A percentile compares a stretch with the other conserved stretches of the same genome.
phyloP scores from a whole-genome alignment of 2,888 invertebrate genomes.

The Automeris io region DNA sequence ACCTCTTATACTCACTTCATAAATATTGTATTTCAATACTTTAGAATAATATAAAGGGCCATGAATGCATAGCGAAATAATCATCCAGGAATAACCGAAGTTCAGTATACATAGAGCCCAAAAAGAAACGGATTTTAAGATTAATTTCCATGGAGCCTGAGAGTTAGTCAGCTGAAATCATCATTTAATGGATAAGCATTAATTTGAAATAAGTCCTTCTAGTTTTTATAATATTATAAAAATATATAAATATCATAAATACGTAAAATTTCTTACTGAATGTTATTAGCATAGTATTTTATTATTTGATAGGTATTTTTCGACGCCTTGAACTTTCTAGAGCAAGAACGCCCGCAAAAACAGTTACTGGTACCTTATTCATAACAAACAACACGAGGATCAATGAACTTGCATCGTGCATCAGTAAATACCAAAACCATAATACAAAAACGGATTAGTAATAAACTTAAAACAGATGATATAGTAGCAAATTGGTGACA shows the following conservation, averaged over 20 bases:
- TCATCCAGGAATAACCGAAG: constrained; percentile 70
- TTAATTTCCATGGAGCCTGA: constrained; percentile 55
- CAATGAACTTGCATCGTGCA: neutral
- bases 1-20: constrained; percentile 37
- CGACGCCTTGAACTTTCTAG: neutral
- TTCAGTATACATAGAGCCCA: constrained; percentile 62
- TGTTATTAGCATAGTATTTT: neutral
- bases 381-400: neutral
- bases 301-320: neutral
- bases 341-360: neutral
- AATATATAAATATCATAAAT: too few species aligned
- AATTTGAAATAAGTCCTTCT: too few species aligned
- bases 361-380: neutral
- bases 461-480: too few species aligned
- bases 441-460: too few species aligned
- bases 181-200: too few species aligned
- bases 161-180: constrained; percentile 54
- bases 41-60: constrained; percentile 57
- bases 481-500: too few species aligned
- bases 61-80: constrained; percentile 53
- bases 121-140: constrained; percentile 53
- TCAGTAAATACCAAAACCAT: neutral
- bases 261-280: too few species aligned
- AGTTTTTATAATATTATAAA: too few species aligned
- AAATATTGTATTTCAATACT: constrained; percentile 45